Evolutionary conservation across 2,113 vertebrate genomes (phyloP), one percentile per base, ranked within the genome.

Genomic region (Heterotis niloticus): DNA sequence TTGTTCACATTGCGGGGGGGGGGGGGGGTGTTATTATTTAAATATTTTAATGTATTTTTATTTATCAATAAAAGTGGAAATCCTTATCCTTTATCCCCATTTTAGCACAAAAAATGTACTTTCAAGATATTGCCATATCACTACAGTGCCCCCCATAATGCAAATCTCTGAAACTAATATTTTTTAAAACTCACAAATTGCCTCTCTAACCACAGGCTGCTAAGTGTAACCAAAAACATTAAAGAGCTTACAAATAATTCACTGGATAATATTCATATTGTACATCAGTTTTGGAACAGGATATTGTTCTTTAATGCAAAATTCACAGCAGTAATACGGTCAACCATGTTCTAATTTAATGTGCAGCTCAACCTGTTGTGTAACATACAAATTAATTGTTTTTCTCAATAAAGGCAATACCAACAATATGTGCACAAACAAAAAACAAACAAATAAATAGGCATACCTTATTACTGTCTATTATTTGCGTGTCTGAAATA

Each of bases 171-270:
- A 71, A 64, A 77, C 64, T 66, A 44, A 20, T 64, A 51, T 20
- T 64, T 66, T 24, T 44, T 51, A 11, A 66, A 77, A 23, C 20
- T n/a, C 34, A 65, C 24, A 64, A 34, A n/a, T 51, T 18, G 4
- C n/a, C 5, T 0, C 17, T 3, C 4, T 60, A 44, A 72, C 69
- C 12, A 52, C 69, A 20, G 10, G 18, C 72, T 24, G 18, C 52
- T 5, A 7, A 54, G 54, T 57, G 71, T 29, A 23, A 14, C 23
- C 17, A 62, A 44, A n/a, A 76, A 44, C 20, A 34, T 1, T 64
- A 64, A 64, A 34, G 59, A 26, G 75, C 75, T 65, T 28, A 20
- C 59, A 64, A 65, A 76, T 26, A 23, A 74, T 56, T 57, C 26
- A 72, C 54, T 13, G 12, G 34, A 23, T 13, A 23, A n/a, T 23